Base-by-base conservation (phyloP, 2,113 vertebrate genomes). In the Lophotis ruficrista region DNA sequence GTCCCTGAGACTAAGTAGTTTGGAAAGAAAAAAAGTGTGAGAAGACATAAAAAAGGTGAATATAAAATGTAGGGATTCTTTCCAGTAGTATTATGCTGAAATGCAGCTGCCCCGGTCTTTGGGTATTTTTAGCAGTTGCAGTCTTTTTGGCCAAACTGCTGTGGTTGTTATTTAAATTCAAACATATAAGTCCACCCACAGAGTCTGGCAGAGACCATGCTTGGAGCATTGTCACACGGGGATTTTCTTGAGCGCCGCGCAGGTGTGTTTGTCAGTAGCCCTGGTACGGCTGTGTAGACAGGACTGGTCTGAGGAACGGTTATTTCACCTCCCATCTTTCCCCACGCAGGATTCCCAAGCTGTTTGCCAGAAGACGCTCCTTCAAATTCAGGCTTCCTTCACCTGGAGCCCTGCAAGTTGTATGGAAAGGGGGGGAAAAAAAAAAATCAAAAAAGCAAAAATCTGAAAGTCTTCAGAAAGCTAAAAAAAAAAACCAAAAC, bases 31-130 rank as follows among this genome's bases (percentile, higher is more conserved):
- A 71, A 57, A 57, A 13, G 12, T 47, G 9, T 7, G 7, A 85
- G 27, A 24, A 92, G 20, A 27, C 0, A 0, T 70, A 6, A 64
- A 75, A 77, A 31, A 38, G 5, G 14, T 47, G 20, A 8, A 12
- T 5, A 8, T 33, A 45, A 58, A 66, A 37, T 10, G 2, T 10
- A 37, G 41, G 10, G 41, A 5, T 81, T 13, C 0, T 0, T 57
- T 23, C 17, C 38, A 43, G 28, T 14, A 14, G 22, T 8, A 8
- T 14, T 37, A 15, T 38, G 45, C 14, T 51, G 62, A 58, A 70
- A 35, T n/a, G 20, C 14, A 70, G 4, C 43, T 50, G 19, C 38
- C 33, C 10, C 18, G 6, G 18, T 21, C 27, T 60, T 68, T 14
- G 25, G 13, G 24, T 12, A 8, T 48, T 75, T 87, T 72, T 78